phyloP scores from a whole-genome alignment of 2,113 vertebrate genomes.

The Columbina picui region DNA sequence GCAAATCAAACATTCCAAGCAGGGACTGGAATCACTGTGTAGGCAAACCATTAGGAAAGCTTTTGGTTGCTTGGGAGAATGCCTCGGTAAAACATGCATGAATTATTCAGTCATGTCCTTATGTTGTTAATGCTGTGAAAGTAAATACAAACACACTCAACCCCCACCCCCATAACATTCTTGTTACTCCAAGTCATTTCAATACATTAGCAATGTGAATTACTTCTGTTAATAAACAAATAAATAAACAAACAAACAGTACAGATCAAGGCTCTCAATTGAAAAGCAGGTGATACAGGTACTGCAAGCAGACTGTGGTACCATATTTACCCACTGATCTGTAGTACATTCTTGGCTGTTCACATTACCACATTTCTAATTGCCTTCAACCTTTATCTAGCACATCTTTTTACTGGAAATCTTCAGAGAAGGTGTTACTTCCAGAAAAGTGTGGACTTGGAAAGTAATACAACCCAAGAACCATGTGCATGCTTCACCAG shows the following conservation, averaged over 20 bases:
- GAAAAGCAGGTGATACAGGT: neutral
- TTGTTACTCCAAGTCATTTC: neutral
- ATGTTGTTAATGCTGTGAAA: constrained; percentile 9
- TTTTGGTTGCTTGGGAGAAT: constrained; percentile 5
- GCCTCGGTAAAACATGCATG: neutral
- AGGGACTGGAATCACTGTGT: neutral
- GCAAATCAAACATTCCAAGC: neutral
- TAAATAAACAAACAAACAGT: neutral
- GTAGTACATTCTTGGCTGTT: neutral
- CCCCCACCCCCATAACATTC: neutral
- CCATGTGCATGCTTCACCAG: neutral
- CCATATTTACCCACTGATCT: neutral
- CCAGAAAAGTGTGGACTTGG: neutral
- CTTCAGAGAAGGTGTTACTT: neutral
- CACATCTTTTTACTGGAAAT: neutral
- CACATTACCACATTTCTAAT: neutral
- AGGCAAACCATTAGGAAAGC: constrained; percentile 16
- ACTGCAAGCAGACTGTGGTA: neutral
- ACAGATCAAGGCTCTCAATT: neutral
- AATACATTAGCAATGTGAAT: neutral
- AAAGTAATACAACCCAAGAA: neutral
- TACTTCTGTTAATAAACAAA: neutral
- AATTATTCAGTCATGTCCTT: constrained; percentile 44
- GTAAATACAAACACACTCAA: neutral
- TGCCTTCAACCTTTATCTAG: neutral